These are phyloP conservation scores for Rhabdophis nuchalis DNA, from an alignment of 2,797 vertebrate genomes.

Conservation along the genomic window DNA sequence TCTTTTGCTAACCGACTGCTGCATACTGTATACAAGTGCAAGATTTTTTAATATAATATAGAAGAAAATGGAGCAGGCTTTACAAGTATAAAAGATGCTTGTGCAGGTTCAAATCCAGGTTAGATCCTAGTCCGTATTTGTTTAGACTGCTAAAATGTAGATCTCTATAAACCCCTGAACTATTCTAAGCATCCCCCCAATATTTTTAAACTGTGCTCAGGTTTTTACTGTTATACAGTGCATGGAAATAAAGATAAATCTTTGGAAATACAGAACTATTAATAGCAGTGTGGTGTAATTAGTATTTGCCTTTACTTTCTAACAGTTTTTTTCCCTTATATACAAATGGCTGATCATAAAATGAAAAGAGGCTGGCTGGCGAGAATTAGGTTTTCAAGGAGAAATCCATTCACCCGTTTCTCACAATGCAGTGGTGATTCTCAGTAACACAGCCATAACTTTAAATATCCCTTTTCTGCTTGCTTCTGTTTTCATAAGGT, in stretches of 20 bases:
- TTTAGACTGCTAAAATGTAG: background rate
- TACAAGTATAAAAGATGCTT: background rate
- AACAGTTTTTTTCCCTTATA: background rate
- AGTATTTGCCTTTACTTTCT: background rate
- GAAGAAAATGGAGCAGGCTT: background rate
- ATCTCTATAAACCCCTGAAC: background rate
- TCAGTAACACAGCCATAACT: background rate
- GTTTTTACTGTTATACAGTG: conserved; percentile 6
- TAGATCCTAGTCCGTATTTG: background rate
- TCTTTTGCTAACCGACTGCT: background rate
- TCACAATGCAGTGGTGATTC: conserved; percentile 32
- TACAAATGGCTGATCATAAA: conserved; percentile 14
- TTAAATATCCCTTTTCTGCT: conserved; percentile 24
- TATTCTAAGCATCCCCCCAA: background rate
- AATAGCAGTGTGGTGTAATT: background rate
- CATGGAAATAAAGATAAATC: background rate
- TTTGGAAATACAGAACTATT: background rate
- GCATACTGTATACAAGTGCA: no score
- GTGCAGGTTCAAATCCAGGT: background rate
- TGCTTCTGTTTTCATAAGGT: conserved; percentile 27
- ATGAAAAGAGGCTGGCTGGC: background rate
- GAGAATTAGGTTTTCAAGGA: conserved; percentile 14
- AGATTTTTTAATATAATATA: background rate
- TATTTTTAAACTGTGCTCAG: background rate
- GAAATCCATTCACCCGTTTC: conserved; percentile 22